Percentiles rank a stretch among this genome's conserved stretches.
Conservation (phyloP, 2,888 invertebrate species). For the Trachelus stipa region DNA sequence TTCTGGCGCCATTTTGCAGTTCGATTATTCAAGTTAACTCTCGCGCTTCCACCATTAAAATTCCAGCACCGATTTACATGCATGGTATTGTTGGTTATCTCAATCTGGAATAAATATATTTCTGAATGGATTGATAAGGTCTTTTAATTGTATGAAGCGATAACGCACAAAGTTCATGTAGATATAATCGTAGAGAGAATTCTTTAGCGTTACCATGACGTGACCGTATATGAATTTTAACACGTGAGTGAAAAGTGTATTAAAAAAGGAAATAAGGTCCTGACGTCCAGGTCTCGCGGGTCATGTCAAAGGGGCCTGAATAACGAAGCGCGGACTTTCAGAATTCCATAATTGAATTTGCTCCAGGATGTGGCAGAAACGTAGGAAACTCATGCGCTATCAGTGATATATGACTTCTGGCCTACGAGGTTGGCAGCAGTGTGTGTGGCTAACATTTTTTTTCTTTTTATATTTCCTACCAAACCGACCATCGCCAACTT, state of each 20-base stretch:
- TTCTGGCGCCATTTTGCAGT: not conserved
- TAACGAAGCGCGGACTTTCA: conserved; percentile 5
- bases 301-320: not conserved
- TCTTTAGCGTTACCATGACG: not conserved
- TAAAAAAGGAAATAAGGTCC: conserved; percentile 1
- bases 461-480: conserved; percentile 9
- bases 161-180: not conserved
- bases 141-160: not conserved
- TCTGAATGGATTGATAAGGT: not conserved
- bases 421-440: not conserved
- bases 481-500: not conserved
- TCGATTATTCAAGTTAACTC: not conserved
- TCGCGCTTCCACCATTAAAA: not conserved
- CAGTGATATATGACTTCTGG: conserved; percentile 26
- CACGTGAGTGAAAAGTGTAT: not conserved
- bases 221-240: not conserved
- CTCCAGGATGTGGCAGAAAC: not conserved
- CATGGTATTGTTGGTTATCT: not conserved
- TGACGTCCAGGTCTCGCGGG: not conserved
- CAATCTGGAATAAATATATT: not conserved
- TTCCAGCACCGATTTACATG: not conserved
- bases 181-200: not conserved
- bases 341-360: conserved; percentile 30
- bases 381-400: conserved; percentile 22
- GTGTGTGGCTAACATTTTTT: conserved; percentile 1